These are phyloP conservation scores for Rachycentron canadum DNA, from an alignment of 2,797 vertebrate species.

Conservation along the genomic window DNA sequence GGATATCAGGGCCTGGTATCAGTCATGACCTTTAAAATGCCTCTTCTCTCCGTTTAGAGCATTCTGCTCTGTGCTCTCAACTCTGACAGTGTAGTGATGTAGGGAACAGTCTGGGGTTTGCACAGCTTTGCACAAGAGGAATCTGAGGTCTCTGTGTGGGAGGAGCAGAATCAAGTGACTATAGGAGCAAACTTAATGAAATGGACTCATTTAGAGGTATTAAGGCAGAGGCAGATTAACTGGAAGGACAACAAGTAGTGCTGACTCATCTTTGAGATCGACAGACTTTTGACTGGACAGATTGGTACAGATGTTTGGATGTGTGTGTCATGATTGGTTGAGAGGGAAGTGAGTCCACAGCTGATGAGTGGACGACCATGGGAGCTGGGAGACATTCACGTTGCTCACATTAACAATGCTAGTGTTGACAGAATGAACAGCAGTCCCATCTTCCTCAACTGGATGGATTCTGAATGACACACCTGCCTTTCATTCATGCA, in stretches of 20 bases:
- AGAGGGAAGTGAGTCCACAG: too few relatives aligned
- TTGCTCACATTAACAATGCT: background rate
- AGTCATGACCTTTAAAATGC: slow-evolving; percentile 32
- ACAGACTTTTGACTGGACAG: too few relatives aligned
- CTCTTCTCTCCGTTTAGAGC: slow-evolving; percentile 21
- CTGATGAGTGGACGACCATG: too few relatives aligned
- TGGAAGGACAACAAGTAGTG: background rate
- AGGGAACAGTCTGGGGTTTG: slow-evolving; percentile 23
- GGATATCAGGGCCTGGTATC: slow-evolving; percentile 4
- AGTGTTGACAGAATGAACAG: background rate
- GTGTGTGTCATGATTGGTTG: background rate
- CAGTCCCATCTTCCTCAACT: background rate
- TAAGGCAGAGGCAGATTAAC: background rate
- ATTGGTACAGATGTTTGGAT: too few relatives aligned
- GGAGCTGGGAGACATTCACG: too few relatives aligned
- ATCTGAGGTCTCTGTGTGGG: slow-evolving; percentile 36
- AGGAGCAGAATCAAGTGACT: slow-evolving; percentile 19
- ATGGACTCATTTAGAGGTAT: slow-evolving; percentile 13
- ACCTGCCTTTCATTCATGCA: background rate
- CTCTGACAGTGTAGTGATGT: slow-evolving; percentile 33
- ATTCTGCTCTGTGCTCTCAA: slow-evolving; percentile 6
- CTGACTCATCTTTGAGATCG: too few relatives aligned
- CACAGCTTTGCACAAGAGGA: slow-evolving; percentile 25
- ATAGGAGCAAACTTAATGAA: slow-evolving; percentile 18
- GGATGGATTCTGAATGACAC: background rate